Conservation (phyloP, 2,113 vertebrate genomes). For the Limnothrissa miodon region DNA sequence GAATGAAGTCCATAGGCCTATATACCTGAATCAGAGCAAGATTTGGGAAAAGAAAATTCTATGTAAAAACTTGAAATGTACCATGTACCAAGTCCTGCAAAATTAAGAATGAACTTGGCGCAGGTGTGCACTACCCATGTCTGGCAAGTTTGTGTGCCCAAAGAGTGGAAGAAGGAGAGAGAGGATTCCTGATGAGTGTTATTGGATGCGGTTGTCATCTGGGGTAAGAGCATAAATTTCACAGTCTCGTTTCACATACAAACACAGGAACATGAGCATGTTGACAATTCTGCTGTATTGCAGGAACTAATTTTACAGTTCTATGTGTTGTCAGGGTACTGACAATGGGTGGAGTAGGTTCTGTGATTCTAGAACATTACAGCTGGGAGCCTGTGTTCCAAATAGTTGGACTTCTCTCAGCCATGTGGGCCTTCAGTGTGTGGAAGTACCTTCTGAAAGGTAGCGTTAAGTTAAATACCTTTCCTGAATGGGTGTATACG, state of each 20-base stretch:
- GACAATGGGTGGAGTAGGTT: slow-evolving; percentile 79
- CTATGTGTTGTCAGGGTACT: slow-evolving; percentile 68
- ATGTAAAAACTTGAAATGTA: too few relatives aligned
- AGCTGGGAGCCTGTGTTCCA: slow-evolving; percentile 90
- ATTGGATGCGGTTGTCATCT: slow-evolving; percentile 79
- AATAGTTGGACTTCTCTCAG: slow-evolving; percentile 71
- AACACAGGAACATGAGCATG: neutral
- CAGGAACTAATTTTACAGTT: too few relatives aligned
- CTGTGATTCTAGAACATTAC: slow-evolving; percentile 76
- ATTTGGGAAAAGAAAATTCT: too few relatives aligned
- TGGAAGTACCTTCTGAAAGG: slow-evolving; percentile 76
- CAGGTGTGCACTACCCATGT: slow-evolving; percentile 71
- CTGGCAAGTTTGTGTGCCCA: slow-evolving; percentile 76
- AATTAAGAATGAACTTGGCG: neutral
- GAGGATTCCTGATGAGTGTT: slow-evolving; percentile 80
- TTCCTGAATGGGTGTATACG: too few relatives aligned
- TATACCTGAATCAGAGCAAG: too few relatives aligned
- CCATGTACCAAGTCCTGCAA: too few relatives aligned
- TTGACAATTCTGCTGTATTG: too few relatives aligned
- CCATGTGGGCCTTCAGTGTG: slow-evolving; percentile 79
- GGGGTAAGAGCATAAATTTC: slow-evolving; percentile 69
- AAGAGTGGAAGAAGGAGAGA: slow-evolving; percentile 75
- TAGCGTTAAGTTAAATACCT: slow-evolving; percentile 57
- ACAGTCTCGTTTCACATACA: slow-evolving; percentile 16
- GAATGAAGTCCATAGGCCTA: too few relatives aligned